These are phyloP conservation scores for Pyrocoelia pectoralis DNA, from an alignment of 2,888 invertebrate genomes.

Conservation along the genomic window DNA sequence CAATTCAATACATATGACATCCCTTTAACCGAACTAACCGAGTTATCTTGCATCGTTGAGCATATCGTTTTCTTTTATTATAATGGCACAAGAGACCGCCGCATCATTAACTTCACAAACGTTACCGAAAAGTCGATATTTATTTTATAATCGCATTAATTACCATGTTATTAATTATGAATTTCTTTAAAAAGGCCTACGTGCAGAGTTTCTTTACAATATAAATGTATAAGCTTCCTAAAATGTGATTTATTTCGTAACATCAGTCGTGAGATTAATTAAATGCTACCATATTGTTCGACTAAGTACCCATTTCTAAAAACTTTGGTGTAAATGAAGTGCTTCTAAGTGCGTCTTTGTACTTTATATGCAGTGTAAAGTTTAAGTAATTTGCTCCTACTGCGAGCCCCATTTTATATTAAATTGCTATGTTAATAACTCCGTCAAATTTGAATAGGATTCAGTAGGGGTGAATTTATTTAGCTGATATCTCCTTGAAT, in stretches of 20 bases:
- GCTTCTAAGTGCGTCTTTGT: slow-evolving; percentile 14
- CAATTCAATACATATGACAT: slow-evolving; percentile 20
- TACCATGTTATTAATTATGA: no score
- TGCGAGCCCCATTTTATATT: slow-evolving; percentile 18
- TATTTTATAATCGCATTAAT: no score
- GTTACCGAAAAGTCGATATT: no score
- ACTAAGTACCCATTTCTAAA: slow-evolving; percentile 9
- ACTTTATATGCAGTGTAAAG: slow-evolving; percentile 14
- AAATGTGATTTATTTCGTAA: neutral
- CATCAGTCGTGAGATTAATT: slow-evolving; percentile 10
- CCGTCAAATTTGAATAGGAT: slow-evolving; percentile 18
- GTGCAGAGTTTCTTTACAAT: no score
- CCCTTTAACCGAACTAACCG: slow-evolving; percentile 21
- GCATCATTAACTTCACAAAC: neutral
- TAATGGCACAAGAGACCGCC: neutral
- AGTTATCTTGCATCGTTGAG: slow-evolving; percentile 28
- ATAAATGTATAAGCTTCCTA: neutral
- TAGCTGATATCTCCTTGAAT: slow-evolving; percentile 6
- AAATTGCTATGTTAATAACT: slow-evolving; percentile 24
- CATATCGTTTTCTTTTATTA: slow-evolving; percentile 15
- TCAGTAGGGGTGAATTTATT: slow-evolving; percentile 19
- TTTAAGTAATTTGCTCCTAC: slow-evolving; percentile 20
- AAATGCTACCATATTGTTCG: neutral
- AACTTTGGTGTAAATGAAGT: slow-evolving; percentile 10
- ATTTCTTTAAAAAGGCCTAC: no score